Conservation (phyloP, 2,888 invertebrate species). For the Disparrhopalites patrizii region DNA sequence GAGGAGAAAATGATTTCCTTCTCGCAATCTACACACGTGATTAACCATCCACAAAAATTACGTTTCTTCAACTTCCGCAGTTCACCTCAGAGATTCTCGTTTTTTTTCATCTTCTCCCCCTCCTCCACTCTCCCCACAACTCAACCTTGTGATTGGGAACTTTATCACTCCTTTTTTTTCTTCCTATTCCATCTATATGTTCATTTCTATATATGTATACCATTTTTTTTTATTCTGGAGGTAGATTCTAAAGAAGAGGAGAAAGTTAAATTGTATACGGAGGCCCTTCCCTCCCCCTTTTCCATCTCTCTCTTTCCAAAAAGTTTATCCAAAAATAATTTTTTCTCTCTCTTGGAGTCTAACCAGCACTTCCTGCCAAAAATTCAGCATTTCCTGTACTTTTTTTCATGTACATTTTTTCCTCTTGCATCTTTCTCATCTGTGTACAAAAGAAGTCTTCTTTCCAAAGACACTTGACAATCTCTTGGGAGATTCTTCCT, state of each 20-base stretch:
- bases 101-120: background rate
- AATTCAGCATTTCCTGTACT: no score
- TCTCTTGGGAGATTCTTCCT: no score
- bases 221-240: background rate
- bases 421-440: no score
- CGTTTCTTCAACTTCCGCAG: conserved; percentile 4
- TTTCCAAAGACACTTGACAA: no score
- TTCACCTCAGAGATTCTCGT: conserved; percentile 5
- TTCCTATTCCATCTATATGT: background rate
- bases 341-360: conserved; percentile 13
- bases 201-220: background rate
- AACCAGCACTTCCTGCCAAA: conserved; percentile 13
- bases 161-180: background rate
- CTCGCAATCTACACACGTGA: conserved; percentile 13
- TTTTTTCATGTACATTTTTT: no score
- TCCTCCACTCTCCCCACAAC: background rate
- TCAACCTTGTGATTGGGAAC: background rate
- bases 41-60: conserved; percentile 18
- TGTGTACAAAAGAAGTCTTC: no score
- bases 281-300: background rate
- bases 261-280: background rate
- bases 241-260: background rate
- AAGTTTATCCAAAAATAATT: background rate
- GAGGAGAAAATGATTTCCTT: conserved; percentile 3
- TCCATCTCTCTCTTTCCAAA: background rate